Evolutionary conservation across 2,888 invertebrate species (phyloP), one percentile per base, ranked within the genome.

Genomic region (Drosophila mulleri): DNA sequence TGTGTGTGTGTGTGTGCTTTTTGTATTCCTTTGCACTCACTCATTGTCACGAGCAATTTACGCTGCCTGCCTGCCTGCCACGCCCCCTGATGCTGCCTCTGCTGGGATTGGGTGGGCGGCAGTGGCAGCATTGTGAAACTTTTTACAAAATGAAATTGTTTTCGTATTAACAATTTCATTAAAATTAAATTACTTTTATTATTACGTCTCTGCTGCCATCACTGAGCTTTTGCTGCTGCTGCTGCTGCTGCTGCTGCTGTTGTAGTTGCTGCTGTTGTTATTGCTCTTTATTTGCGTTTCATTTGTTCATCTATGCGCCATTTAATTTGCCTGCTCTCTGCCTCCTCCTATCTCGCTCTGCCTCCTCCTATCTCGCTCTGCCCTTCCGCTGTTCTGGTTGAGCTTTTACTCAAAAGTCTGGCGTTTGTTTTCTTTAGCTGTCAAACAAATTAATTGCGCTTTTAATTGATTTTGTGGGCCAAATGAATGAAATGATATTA

Each of bases 41-140:
- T 89, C 87, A 88, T 91, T 91, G 91, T 90, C 91, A 89, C 85
- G 87, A 91, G 75, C 88, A 90, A 90, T 91, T 91, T 91, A 65
- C 72, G 80, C 74, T 70, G 83, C 78, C 70, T 56, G 79, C 60
- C 69, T n/a, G 37, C 56, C 69, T 56, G 80, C 58, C 70, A 35
- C 71, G 54, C 63, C 63, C 61, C 50, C 23, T 18, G 29, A 16
- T 32, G 18, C 41, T 11, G n/a, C 35, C 35, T 11, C 62, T 32
- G 39, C 42, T n/a, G 44, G 44, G 20, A 23, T 45, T 45, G 23
- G 14, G 16, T 16, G 18, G 11, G 45, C 16, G 11, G 53, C 54
- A 8, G 45, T 14, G 6, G 47, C 54, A 47, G 35, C 45, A 39
- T 42, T 41, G 78, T 68, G 70, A 83, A 87, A 87, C 83, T 87